Evolutionary conservation across 2,888 invertebrate genomes (phyloP).

Genomic region (Cerastoderma edule): DNA sequence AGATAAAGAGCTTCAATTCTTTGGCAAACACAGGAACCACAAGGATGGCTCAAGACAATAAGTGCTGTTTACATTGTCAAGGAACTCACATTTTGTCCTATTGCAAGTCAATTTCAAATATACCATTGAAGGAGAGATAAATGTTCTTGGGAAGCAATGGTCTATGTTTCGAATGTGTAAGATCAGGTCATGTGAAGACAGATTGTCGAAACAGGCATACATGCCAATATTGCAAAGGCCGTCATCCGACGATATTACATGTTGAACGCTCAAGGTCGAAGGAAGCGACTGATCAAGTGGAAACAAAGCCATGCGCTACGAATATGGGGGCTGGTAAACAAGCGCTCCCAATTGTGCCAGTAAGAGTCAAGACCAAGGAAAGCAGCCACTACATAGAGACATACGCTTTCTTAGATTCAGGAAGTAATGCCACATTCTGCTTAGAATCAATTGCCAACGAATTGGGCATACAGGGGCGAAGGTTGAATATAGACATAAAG

Average conservation of each 20-base stretch:
- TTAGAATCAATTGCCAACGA: not conserved
- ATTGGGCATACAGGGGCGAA: constrained; percentile 20
- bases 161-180: constrained; percentile 28
- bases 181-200: constrained; percentile 7
- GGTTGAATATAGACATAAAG: not conserved
- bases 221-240: not conserved
- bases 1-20: not conserved
- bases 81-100: constrained; percentile 2
- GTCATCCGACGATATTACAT: constrained; percentile 12
- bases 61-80: not conserved
- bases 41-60: not conserved
- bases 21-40: not conserved
- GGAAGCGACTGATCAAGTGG: not conserved
- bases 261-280: no score
- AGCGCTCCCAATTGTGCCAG: constrained; percentile 77
- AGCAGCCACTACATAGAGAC: constrained; percentile 40
- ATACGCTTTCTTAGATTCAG: constrained; percentile 50
- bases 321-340: not conserved
- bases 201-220: not conserved
- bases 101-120: constrained; percentile 10
- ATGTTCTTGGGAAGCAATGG: constrained; percentile 31
- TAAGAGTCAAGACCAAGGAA: constrained; percentile 29
- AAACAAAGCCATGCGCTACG: not conserved
- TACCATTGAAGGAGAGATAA: constrained; percentile 30
- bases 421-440: constrained; percentile 49